These are phyloP conservation scores for Drosophila kuntzei DNA, from an alignment of 2,888 invertebrate species.

Conservation along the genomic window DNA sequence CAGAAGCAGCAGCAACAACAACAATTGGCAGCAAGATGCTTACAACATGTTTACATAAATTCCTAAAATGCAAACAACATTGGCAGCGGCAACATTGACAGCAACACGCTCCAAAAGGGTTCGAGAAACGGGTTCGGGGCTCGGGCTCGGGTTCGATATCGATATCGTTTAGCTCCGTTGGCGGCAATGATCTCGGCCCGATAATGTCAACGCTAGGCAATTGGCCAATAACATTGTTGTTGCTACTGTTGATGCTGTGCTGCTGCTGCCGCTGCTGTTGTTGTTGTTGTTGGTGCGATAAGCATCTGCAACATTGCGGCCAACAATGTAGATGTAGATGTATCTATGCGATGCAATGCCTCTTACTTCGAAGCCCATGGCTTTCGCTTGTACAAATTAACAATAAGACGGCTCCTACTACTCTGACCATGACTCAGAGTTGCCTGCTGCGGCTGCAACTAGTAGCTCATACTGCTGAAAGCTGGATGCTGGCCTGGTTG, in stretches of 20 bases:
- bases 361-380: constrained; percentile 47
- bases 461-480: constrained; percentile 60
- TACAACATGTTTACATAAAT: constrained; percentile 83
- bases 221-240: constrained; percentile 82
- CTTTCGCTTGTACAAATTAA: constrained; percentile 75
- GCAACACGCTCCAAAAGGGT: constrained; percentile 75
- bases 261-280: constrained; percentile 36
- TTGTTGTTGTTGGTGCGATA: constrained; percentile 57
- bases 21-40: constrained; percentile 62
- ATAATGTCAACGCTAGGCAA: constrained; percentile 83
- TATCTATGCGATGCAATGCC: constrained; percentile 61
- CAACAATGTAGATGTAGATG: constrained; percentile 79
- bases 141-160: constrained; percentile 51
- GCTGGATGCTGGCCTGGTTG: constrained; percentile 10
- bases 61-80: constrained; percentile 83
- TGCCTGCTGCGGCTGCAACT: constrained; percentile 5
- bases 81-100: constrained; percentile 72
- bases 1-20: constrained; percentile 38
- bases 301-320: constrained; percentile 74
- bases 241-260: constrained; percentile 35
- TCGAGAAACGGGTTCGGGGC: constrained; percentile 45
- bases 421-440: constrained; percentile 58
- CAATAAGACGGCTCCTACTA: constrained; percentile 63
- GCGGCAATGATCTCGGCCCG: constrained; percentile 76
- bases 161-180: constrained; percentile 62